A percentile compares a stretch with the other conserved stretches of the same genome.
These are phyloP conservation scores for Pelmatolapia mariae DNA, from an alignment of 2,113 vertebrate species.

Conservation along the genomic window DNA sequence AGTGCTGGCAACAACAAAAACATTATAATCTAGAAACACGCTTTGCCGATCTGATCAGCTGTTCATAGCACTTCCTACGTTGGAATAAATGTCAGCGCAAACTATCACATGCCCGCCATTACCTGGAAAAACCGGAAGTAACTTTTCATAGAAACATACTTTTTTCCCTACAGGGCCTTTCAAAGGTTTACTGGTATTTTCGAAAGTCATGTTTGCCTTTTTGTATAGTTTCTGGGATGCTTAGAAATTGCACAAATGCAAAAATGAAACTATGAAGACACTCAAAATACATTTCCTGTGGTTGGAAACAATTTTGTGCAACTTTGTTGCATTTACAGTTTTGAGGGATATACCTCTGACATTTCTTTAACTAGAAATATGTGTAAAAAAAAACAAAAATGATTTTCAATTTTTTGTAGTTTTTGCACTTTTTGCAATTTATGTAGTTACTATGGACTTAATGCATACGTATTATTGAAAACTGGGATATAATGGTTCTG, in stretches of 20 bases:
- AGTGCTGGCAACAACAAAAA: neutral
- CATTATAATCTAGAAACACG: neutral
- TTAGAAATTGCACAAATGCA: neutral
- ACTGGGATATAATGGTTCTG: neutral
- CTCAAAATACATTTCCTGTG: neutral
- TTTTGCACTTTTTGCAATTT: neutral
- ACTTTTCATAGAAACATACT: neutral
- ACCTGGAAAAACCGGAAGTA: neutral
- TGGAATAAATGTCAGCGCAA: fast-evolving
- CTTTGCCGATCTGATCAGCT: neutral
- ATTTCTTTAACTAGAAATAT: neutral
- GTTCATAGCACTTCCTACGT: neutral
- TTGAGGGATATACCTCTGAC: neutral
- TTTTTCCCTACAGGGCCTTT: neutral
- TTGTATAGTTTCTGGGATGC: neutral
- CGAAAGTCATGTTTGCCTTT: fast-evolving
- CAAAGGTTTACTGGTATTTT: fast-evolving
- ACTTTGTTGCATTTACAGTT: neutral
- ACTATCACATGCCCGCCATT: neutral
- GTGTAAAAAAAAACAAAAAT: neutral
- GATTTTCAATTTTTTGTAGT: fast-evolving
- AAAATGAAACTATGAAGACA: neutral
- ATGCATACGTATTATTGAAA: neutral
- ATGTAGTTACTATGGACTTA: neutral
- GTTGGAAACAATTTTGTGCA: fast-evolving